These are phyloP conservation scores for Andrena fulva DNA, from an alignment of 2,888 invertebrate species.

Conservation along the genomic window DNA sequence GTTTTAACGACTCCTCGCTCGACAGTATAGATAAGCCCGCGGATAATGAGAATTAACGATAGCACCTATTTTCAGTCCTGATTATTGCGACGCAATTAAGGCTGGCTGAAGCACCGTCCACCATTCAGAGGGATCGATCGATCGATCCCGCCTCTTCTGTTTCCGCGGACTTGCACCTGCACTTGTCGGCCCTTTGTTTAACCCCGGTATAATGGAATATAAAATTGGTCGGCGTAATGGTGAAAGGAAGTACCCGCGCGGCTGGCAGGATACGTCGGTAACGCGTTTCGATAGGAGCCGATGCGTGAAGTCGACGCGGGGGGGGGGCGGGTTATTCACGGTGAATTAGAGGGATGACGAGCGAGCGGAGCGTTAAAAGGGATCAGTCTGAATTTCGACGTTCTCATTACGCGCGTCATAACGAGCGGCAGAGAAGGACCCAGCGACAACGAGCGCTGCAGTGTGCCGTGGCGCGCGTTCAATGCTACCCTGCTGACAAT, in stretches of 20 bases:
- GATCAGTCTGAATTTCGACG: slow-evolving; percentile 66
- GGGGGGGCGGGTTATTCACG: slow-evolving; percentile 43
- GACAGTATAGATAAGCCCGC: not conserved
- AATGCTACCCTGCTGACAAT: slow-evolving; percentile 72
- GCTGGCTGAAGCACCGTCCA: not conserved
- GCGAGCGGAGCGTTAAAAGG: slow-evolving; percentile 58
- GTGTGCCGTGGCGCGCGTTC: slow-evolving; percentile 42
- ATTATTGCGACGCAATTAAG: slow-evolving; percentile 19
- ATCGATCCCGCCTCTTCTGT: not conserved
- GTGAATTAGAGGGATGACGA: slow-evolving; percentile 52
- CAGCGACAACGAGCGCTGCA: slow-evolving; percentile 50
- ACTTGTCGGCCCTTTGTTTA: too few relatives aligned
- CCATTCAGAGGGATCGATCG: not conserved
- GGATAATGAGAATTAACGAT: slow-evolving; percentile 40
- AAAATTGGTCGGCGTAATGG: not conserved
- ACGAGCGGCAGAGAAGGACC: slow-evolving; percentile 59
- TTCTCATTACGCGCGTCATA: slow-evolving; percentile 70
- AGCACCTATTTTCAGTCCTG: slow-evolving; percentile 11
- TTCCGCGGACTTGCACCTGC: too few relatives aligned
- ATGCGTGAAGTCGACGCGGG: not conserved
- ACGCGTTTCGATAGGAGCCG: slow-evolving; percentile 11
- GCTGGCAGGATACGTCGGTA: not conserved
- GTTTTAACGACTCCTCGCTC: slow-evolving; percentile 35
- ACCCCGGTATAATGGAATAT: too few relatives aligned
- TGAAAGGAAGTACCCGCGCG: too few relatives aligned